A percentile compares a stretch with the other conserved stretches of the same genome.
phyloP scores from a whole-genome alignment of 2,888 invertebrate genomes.

The Calameuta pallipes region DNA sequence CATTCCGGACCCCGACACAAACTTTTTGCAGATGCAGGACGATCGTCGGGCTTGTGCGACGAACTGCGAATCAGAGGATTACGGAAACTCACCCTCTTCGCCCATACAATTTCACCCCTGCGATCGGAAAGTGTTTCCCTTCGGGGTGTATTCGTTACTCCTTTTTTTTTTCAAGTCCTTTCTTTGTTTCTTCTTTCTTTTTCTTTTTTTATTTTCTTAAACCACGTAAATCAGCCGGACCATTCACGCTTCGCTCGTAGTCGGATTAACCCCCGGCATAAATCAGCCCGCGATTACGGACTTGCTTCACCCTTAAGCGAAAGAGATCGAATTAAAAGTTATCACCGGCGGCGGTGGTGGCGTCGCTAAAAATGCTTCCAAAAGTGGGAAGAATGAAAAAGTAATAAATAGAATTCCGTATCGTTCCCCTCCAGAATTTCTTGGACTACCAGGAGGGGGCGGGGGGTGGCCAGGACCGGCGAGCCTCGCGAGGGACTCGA shows the following conservation, averaged over 20 bases:
- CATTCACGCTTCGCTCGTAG: conserved; percentile 29
- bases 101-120: not conserved
- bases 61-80: conserved; percentile 7
- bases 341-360: not conserved
- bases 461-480: too few relatives aligned
- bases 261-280: conserved; percentile 48
- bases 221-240: conserved; percentile 47
- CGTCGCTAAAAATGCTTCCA: not conserved
- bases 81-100: not conserved
- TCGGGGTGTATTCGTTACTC: conserved; percentile 13
- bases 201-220: conserved; percentile 40
- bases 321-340: conserved; percentile 8
- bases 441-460: not conserved
- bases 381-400: not conserved
- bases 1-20: not conserved
- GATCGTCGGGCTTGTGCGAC: not conserved
- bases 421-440: not conserved
- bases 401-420: conserved; percentile 5
- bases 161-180: not conserved
- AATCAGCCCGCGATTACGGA: conserved; percentile 50
- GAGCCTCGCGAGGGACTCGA: not conserved
- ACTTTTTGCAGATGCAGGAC: not conserved
- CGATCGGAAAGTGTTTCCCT: conserved; percentile 47
- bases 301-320: conserved; percentile 40
- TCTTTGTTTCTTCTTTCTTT: not conserved